Evolutionary conservation across 1,140 invertebrate genomes (phyloP).

Genomic region (Geopemphigus sp.): DNA sequence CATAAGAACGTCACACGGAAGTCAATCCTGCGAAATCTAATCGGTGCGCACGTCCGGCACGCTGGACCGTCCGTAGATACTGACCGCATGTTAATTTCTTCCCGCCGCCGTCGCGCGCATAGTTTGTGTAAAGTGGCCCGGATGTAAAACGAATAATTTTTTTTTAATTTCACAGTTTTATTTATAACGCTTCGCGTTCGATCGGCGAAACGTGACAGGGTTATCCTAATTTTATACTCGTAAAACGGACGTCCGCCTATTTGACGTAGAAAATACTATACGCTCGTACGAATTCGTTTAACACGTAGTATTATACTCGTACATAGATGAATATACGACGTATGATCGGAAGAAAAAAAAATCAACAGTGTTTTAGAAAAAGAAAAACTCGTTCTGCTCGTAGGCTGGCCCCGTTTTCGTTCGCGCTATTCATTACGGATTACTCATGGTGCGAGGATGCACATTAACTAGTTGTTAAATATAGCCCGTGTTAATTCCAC

Average conservation of each 20-base stretch:
- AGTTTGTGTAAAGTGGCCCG: neutral
- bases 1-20: too few relatives aligned
- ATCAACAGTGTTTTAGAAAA: slow-evolving; percentile 25
- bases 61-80: too few relatives aligned
- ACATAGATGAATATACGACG: neutral
- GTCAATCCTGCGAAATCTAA: too few relatives aligned
- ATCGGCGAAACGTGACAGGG: slow-evolving; percentile 22
- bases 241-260: slow-evolving; percentile 12
- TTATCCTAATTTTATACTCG: slow-evolving; percentile 12
- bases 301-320: neutral
- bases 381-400: slow-evolving; percentile 4
- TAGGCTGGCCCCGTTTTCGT: slow-evolving; percentile 26
- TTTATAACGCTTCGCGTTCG: neutral
- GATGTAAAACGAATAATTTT: slow-evolving; percentile 1
- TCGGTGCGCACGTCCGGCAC: too few relatives aligned
- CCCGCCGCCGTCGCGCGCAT: too few relatives aligned
- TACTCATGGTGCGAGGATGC: slow-evolving; percentile 37
- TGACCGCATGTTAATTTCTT: too few relatives aligned
- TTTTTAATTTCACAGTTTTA: neutral
- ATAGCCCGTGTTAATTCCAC: slow-evolving; percentile 35
- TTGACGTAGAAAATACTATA: slow-evolving; percentile 7
- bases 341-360: slow-evolving; percentile 2
- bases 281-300: slow-evolving; percentile 11
- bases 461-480: slow-evolving; percentile 17
- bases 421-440: slow-evolving; percentile 3